Percentiles rank a stretch among this genome's conserved stretches.
These are phyloP conservation scores for Pterostichus niger DNA, from an alignment of 2,888 invertebrate genomes.

Conservation along the genomic window DNA sequence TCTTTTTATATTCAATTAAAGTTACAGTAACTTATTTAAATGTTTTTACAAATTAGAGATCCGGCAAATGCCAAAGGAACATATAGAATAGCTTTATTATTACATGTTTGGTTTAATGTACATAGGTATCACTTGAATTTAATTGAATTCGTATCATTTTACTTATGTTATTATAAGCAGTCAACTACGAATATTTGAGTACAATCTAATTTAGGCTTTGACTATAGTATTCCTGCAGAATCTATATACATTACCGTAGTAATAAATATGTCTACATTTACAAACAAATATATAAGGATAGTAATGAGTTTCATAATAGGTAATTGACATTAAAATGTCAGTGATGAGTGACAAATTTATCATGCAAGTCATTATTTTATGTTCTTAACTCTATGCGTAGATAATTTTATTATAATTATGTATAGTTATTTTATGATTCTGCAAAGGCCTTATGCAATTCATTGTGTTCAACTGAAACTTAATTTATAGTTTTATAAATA, in stretches of 20 bases:
- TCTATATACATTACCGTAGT: constrained; percentile 19
- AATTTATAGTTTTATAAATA: not conserved
- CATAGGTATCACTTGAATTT: constrained; percentile 53
- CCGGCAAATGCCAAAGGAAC: constrained; percentile 62
- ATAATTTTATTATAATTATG: constrained; percentile 22
- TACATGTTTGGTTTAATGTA: constrained; percentile 51
- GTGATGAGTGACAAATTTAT: constrained; percentile 21
- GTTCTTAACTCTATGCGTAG: constrained; percentile 14
- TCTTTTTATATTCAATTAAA: constrained; percentile 28
- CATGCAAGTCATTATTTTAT: constrained; percentile 24
- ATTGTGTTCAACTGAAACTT: not conserved
- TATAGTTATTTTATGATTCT: constrained; percentile 7
- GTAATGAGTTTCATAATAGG: constrained; percentile 12
- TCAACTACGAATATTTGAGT: constrained; percentile 35
- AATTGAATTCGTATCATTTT: constrained; percentile 34
- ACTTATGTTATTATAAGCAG: constrained; percentile 45
- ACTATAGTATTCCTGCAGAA: constrained; percentile 5
- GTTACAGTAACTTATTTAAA: constrained; percentile 44
- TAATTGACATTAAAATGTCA: constrained; percentile 20
- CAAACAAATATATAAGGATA: constrained; percentile 8
- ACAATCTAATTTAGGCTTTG: constrained; percentile 24
- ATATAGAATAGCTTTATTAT: constrained; percentile 55
- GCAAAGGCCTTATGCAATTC: not conserved
- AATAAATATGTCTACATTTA: constrained; percentile 10
- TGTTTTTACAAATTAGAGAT: constrained; percentile 60